Conservation (phyloP, 2,888 invertebrate species). For the Diogma glabrata region DNA sequence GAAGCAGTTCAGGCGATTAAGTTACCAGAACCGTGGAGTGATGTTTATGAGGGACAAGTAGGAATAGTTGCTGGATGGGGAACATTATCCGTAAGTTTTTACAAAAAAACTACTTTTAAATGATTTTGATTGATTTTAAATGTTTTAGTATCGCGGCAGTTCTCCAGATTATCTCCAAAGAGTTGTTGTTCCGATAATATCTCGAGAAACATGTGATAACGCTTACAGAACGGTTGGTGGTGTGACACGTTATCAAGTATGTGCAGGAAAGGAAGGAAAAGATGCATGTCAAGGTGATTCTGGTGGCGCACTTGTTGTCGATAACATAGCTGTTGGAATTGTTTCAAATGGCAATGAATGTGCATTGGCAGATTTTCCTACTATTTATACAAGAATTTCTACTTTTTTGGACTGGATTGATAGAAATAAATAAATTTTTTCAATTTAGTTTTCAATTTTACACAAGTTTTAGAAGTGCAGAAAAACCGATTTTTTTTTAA, state of each 20-base stretch:
- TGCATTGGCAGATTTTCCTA: background rate
- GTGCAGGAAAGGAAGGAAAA: background rate
- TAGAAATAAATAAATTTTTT: too few species aligned
- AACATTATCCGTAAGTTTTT: background rate
- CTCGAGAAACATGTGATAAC: background rate
- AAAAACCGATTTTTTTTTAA: too few species aligned
- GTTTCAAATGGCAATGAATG: slow-evolving; percentile 1
- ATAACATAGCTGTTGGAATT: background rate
- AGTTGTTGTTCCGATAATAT: background rate
- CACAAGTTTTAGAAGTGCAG: too few species aligned
- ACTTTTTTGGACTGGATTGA: background rate
- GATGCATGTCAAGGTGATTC: slow-evolving; percentile 3
- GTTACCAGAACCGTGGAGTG: background rate
- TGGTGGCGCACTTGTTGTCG: background rate
- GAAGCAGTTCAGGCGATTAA: background rate
- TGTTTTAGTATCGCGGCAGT: background rate
- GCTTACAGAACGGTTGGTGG: too few species aligned
- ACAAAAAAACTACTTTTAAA: too few species aligned
- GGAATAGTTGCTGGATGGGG: slow-evolving; percentile 5
- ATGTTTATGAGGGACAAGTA: background rate
- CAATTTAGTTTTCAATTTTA: too few species aligned
- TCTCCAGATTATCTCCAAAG: background rate
- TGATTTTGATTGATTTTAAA: too few species aligned
- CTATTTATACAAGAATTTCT: background rate
- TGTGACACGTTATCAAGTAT: background rate